These are phyloP conservation scores for Pristionchus maxplancki DNA, from an alignment of 2,888 invertebrate species.

Conservation along the genomic window DNA sequence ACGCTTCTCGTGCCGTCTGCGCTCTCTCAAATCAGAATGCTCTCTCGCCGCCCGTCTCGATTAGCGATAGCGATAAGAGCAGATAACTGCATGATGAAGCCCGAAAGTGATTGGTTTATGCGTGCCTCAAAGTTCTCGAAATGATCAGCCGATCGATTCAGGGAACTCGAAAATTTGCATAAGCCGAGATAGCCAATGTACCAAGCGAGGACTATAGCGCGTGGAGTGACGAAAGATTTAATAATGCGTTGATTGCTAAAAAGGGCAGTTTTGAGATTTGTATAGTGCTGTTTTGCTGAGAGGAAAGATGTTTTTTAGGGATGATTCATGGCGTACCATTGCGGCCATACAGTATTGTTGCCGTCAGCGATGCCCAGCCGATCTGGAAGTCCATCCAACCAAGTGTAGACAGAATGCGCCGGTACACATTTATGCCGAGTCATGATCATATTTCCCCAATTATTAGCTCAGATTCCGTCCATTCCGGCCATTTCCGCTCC, in stretches of 20 bases:
- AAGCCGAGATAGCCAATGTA: not conserved
- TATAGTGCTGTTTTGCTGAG: not conserved
- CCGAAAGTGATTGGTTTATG: not conserved
- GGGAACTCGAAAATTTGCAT: constrained; percentile 4
- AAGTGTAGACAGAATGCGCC: no score
- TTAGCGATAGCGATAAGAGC: not conserved
- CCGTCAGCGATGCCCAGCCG: no score
- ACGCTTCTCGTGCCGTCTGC: not conserved
- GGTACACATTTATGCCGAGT: no score
- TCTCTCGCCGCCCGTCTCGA: no score
- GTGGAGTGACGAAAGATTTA: not conserved
- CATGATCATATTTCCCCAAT: no score
- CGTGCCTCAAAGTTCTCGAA: not conserved
- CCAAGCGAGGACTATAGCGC: not conserved
- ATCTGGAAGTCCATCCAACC: no score
- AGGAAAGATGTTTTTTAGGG: not conserved
- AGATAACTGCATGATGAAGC: constrained; percentile 6
- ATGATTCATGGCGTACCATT: no score
- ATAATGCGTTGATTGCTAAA: no score
- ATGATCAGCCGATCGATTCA: not conserved
- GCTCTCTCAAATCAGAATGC: not conserved
- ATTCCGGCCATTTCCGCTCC: not conserved
- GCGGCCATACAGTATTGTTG: no score
- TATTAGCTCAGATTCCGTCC: no score
- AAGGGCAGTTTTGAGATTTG: no score